phyloP scores from a whole-genome alignment of 2,888 invertebrate genomes.

The Drosophila siamana region DNA sequence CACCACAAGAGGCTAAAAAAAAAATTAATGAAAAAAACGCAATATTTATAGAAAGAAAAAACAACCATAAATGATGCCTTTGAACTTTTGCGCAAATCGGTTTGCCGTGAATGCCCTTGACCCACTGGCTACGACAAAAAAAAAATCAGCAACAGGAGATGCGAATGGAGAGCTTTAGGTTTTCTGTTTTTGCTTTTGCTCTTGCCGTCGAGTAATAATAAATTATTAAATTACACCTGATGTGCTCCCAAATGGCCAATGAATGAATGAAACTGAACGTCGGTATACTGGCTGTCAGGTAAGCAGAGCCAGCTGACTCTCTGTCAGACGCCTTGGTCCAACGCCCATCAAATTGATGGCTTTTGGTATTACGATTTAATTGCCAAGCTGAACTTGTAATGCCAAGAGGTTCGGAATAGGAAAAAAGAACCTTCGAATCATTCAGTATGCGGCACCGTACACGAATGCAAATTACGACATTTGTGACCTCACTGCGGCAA shows the following conservation, averaged over 20 bases:
- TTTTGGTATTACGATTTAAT: conserved; percentile 66
- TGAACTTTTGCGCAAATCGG: conserved; percentile 66
- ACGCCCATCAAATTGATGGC: conserved; percentile 62
- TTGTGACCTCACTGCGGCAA: conserved; percentile 67
- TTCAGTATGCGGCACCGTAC: conserved; percentile 8
- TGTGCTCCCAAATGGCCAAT: conserved; percentile 67
- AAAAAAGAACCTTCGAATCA: conserved; percentile 59
- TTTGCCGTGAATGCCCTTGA: conserved; percentile 66
- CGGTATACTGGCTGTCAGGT: background rate
- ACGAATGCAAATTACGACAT: conserved; percentile 66
- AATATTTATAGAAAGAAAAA: conserved; percentile 19
- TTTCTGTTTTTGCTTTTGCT: conserved; percentile 16
- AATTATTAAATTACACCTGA: conserved; percentile 66
- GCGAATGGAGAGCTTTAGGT: conserved; percentile 12
- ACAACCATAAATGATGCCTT: conserved; percentile 57
- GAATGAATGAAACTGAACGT: conserved; percentile 46
- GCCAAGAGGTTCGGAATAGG: conserved; percentile 29
- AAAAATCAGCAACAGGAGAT: conserved; percentile 40
- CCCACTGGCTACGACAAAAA: conserved; percentile 65
- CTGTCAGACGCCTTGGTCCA: conserved; percentile 15
- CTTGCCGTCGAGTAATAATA: conserved; percentile 47
- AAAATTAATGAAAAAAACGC: conserved; percentile 20
- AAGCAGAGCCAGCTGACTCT: background rate
- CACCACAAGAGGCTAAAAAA: conserved; percentile 2
- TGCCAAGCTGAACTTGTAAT: conserved; percentile 64